Evolutionary conservation across 2,797 vertebrate genomes (phyloP).

Genomic region (Onychomys leucogaster): DNA sequence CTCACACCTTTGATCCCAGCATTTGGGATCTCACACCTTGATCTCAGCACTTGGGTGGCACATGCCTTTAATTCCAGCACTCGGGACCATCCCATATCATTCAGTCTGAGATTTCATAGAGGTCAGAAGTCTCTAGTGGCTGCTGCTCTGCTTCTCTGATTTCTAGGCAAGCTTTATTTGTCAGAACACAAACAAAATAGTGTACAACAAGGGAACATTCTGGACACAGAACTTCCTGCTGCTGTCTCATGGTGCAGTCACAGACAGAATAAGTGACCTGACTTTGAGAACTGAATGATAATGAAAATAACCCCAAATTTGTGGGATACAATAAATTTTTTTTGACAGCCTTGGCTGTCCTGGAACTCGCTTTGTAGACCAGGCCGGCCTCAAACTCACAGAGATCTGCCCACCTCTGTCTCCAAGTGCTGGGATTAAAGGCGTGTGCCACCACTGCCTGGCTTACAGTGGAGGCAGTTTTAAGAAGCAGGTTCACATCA

Average conservation of each 20-base stretch:
- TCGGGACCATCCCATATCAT: too few relatives aligned
- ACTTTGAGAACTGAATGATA: neutral
- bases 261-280: neutral
- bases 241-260: neutral
- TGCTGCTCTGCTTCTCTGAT: too few relatives aligned
- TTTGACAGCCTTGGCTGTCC: neutral
- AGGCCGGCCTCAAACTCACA: neutral
- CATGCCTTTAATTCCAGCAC: too few relatives aligned
- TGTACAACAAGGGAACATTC: neutral
- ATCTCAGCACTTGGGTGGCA: too few relatives aligned
- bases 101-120: too few relatives aligned
- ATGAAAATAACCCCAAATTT: neutral
- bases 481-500: neutral
- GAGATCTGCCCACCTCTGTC: neutral
- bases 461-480: neutral
- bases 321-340: neutral
- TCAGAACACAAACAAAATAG: too few relatives aligned
- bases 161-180: too few relatives aligned
- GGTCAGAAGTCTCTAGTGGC: too few relatives aligned
- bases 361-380: neutral
- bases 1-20: too few relatives aligned
- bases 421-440: neutral
- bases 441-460: accelerated
- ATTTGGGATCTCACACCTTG: too few relatives aligned
- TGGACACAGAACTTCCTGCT: neutral